These are phyloP conservation scores for Gibbula magus DNA, from an alignment of 2,888 invertebrate genomes.

Conservation along the genomic window DNA sequence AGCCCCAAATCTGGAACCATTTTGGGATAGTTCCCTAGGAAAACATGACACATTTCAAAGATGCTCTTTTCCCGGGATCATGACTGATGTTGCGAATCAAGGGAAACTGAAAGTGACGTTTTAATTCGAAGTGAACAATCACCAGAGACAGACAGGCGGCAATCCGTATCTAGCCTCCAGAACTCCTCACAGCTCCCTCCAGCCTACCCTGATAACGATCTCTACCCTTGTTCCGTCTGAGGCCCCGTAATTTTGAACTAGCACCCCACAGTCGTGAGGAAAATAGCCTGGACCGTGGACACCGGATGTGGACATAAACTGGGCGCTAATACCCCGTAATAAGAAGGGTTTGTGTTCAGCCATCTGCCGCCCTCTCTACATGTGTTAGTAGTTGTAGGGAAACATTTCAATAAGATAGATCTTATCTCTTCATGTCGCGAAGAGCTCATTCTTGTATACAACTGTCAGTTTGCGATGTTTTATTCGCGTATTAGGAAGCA, in stretches of 20 bases:
- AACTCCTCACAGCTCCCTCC: background rate
- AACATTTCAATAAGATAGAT: too few relatives aligned
- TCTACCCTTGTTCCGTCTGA: background rate
- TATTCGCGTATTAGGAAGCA: too few relatives aligned
- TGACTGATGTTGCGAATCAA: slow-evolving; percentile 22
- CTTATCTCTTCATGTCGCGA: too few relatives aligned
- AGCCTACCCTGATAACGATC: slow-evolving; percentile 24
- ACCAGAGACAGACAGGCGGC: slow-evolving; percentile 24
- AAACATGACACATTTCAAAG: slow-evolving; percentile 3
- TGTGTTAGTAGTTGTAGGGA: too few relatives aligned
- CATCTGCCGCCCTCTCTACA: too few relatives aligned
- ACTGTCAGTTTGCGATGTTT: too few relatives aligned
- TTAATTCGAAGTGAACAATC: slow-evolving; percentile 29
- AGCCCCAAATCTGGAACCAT: background rate
- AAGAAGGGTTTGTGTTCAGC: too few relatives aligned
- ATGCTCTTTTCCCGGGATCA: background rate
- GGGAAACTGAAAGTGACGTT: slow-evolving; percentile 27
- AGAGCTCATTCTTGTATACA: too few relatives aligned
- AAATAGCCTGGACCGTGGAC: background rate
- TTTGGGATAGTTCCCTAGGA: background rate
- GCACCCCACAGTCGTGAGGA: background rate
- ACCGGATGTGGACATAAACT: background rate
- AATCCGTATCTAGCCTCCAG: slow-evolving; percentile 11
- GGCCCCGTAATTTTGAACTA: background rate
- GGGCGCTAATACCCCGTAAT: too few relatives aligned